Percentiles rank a stretch among this genome's conserved stretches.
phyloP scores from a whole-genome alignment of 2,888 invertebrate genomes.

The Drosophila kanekoi region DNA sequence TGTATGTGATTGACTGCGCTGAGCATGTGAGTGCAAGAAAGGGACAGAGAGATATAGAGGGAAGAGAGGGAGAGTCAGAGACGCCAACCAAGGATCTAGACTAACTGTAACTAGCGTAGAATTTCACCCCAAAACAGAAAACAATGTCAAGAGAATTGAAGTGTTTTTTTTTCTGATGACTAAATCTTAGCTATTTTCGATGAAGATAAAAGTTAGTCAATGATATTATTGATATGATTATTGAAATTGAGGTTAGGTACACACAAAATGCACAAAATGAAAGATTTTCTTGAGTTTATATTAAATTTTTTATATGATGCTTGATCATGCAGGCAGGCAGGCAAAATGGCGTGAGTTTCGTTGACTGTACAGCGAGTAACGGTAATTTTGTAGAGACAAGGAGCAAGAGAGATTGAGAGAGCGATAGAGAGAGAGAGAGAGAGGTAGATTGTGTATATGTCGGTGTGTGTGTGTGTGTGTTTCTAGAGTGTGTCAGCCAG shows the following conservation, averaged over 20 bases:
- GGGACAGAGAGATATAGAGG: not conserved
- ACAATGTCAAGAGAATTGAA: not conserved
- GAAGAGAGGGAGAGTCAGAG: not conserved
- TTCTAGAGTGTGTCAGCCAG: slow-evolving; percentile 50
- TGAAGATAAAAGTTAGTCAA: too few species aligned
- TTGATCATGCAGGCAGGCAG: slow-evolving; percentile 30
- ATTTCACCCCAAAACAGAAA: slow-evolving; percentile 10
- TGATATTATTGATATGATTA: too few species aligned
- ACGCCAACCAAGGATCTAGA: slow-evolving; percentile 1
- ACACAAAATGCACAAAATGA: slow-evolving; percentile 24
- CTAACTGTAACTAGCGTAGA: slow-evolving; percentile 3
- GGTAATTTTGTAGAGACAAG: slow-evolving; percentile 2
- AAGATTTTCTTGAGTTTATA: not conserved
- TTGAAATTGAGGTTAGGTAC: slow-evolving; percentile 18
- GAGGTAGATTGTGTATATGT: slow-evolving; percentile 18
- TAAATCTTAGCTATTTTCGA: too few species aligned
- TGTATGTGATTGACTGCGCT: not conserved
- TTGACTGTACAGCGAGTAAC: slow-evolving; percentile 17
- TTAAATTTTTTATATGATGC: slow-evolving; percentile 1
- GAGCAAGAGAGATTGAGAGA: not conserved
- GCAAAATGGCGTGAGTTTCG: slow-evolving; percentile 6
- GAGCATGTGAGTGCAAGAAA: not conserved
- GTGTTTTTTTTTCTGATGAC: too few species aligned
- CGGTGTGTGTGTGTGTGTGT: slow-evolving; percentile 26
- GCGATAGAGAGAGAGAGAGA: slow-evolving; percentile 4